Percentiles rank a stretch among this genome's conserved stretches.
phyloP scores from a whole-genome alignment of 2,888 invertebrate species.

The Nomada ferruginata region DNA sequence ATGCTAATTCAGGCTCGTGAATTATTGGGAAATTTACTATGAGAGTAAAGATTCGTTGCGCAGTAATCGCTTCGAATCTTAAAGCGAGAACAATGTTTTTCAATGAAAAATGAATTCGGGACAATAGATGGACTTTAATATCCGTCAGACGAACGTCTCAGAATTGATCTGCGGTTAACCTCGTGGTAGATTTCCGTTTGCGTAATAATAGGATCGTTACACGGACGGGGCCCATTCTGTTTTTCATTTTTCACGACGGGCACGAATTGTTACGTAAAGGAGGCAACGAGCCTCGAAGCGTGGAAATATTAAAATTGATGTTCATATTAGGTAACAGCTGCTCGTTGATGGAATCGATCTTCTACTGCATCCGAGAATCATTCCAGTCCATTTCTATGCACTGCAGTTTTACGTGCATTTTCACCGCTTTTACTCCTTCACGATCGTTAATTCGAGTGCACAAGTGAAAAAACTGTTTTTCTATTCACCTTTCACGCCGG shows the following conservation, averaged over 20 bases:
- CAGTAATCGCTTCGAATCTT: background rate
- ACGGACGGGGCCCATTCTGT: slow-evolving; percentile 40
- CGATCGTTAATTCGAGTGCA: background rate
- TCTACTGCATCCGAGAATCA: slow-evolving; percentile 21
- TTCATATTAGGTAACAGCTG: slow-evolving; percentile 61
- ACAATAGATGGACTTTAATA: slow-evolving; percentile 9
- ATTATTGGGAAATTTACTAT: background rate
- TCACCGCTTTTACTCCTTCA: slow-evolving; percentile 8
- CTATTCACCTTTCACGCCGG: slow-evolving; percentile 1
- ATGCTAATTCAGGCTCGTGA: background rate
- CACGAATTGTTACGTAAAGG: slow-evolving; percentile 59
- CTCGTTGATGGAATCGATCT: slow-evolving; percentile 38
- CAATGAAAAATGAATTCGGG: slow-evolving; percentile 9
- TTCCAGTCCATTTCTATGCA: background rate
- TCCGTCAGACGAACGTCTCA: slow-evolving; percentile 39
- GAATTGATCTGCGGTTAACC: slow-evolving; percentile 51
- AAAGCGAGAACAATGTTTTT: slow-evolving; percentile 14
- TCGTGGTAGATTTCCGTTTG: slow-evolving; percentile 62
- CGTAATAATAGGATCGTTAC: slow-evolving; percentile 66
- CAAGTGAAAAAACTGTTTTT: background rate
- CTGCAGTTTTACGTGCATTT: background rate
- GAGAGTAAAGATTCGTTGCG: background rate
- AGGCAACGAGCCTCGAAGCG: slow-evolving; percentile 54
- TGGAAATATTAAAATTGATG: slow-evolving; percentile 67
- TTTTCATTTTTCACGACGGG: slow-evolving; percentile 1